A percentile compares a stretch with the other conserved stretches of the same genome.
Conservation (phyloP, 2,888 invertebrate genomes). For the Callosobruchus maculatus region DNA sequence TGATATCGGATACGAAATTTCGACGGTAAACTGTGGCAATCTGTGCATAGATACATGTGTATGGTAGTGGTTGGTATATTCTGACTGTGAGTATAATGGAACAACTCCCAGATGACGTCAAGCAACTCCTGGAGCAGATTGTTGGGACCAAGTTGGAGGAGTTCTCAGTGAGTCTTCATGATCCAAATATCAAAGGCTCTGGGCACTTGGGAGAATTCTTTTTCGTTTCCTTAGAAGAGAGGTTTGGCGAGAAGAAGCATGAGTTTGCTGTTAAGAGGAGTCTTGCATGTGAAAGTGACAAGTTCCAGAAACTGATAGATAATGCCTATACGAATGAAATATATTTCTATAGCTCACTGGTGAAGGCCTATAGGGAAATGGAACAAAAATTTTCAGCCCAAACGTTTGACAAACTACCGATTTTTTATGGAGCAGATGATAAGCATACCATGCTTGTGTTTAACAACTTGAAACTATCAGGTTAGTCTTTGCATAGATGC, state of each 20-base stretch:
- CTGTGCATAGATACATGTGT: neutral
- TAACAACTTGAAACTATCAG: conserved; percentile 19
- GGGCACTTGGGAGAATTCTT: neutral
- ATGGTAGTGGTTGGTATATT: neutral
- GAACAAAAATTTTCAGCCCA: neutral
- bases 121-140: neutral
- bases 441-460: conserved; percentile 9
- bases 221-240: neutral
- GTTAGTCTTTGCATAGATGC: too few species aligned
- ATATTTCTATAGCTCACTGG: neutral
- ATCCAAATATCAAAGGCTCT: neutral
- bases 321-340: neutral
- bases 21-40: neutral
- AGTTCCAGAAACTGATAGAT: neutral
- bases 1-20: neutral
- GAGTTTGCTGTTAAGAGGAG: neutral
- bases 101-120: neutral
- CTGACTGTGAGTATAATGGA: neutral
- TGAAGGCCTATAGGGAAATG: neutral
- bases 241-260: too few species aligned
- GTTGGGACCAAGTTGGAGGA: neutral
- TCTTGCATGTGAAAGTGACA: neutral
- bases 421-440: conserved; percentile 10
- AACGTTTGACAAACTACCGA: neutral
- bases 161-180: neutral